These are phyloP conservation scores for Caenorhabditis japonica DNA, from an alignment of 2,888 invertebrate genomes.

Conservation along the genomic window DNA sequence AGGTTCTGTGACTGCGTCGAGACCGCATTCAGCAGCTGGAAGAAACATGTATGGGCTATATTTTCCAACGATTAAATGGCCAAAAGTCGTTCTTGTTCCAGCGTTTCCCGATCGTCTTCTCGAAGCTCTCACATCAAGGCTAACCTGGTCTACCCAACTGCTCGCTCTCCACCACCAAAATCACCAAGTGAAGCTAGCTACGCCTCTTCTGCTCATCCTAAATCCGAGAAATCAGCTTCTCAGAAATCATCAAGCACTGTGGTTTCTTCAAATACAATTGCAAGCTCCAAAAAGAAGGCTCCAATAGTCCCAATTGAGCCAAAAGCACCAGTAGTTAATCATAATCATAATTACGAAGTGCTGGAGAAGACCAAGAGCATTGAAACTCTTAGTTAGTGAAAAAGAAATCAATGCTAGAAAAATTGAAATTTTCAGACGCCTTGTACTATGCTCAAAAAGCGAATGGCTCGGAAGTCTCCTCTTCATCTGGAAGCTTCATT, in stretches of 20 bases:
- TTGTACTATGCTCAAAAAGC: conserved; percentile 11
- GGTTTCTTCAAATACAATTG: conserved; percentile 26
- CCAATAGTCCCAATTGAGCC: conserved; percentile 1
- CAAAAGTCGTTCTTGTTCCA: background rate
- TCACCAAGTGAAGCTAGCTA: conserved; percentile 32
- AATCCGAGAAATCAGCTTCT: conserved; percentile 29
- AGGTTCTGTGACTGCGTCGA: background rate
- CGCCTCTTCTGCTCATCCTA: conserved; percentile 7
- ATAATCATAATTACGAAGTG: conserved; percentile 4
- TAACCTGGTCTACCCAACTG: conserved; percentile 28
- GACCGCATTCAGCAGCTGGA: conserved; percentile 17
- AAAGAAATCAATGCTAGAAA: background rate
- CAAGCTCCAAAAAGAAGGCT: conserved; percentile 13
- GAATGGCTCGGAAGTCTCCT: background rate
- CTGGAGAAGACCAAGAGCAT: conserved; percentile 35
- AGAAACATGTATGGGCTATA: background rate
- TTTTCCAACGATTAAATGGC: background rate
- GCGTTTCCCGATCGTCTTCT: conserved; percentile 35
- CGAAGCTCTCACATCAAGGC: conserved; percentile 21
- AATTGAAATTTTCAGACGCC: conserved; percentile 1
- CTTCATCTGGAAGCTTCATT: conserved; percentile 47
- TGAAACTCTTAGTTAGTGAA: conserved; percentile 33
- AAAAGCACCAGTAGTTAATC: conserved; percentile 12
- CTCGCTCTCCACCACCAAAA: conserved; percentile 41
- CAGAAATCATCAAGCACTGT: conserved; percentile 24